Percentiles rank a stretch among this genome's conserved stretches.
phyloP scores from a whole-genome alignment of 2,888 invertebrate genomes.

The Rhorus exstirpatorius region DNA sequence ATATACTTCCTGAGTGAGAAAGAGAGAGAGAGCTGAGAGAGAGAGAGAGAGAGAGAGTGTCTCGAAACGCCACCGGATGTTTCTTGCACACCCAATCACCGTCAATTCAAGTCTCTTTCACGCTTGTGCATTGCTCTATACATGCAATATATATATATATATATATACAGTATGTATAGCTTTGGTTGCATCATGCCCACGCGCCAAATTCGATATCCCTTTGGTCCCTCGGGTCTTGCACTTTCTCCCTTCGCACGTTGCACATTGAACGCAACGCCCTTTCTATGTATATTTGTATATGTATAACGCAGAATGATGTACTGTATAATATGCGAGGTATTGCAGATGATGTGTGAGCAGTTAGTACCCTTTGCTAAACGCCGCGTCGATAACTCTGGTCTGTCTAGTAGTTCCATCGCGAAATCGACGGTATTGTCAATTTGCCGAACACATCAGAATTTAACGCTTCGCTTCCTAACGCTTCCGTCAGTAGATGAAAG shows the following conservation, averaged over 20 bases:
- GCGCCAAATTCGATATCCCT: conserved; percentile 73
- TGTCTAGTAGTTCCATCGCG: conserved; percentile 6
- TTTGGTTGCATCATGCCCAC: conserved; percentile 60
- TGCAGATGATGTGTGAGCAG: not conserved
- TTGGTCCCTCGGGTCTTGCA: conserved; percentile 61
- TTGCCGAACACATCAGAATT: not conserved
- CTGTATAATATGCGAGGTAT: not conserved
- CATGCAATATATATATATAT: conserved; percentile 19
- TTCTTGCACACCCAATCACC: conserved; percentile 80
- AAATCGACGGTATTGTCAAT: conserved; percentile 47
- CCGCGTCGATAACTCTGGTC: not conserved
- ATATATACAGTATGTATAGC: conserved; percentile 14
- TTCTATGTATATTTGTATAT: conserved; percentile 22
- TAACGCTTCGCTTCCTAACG: not conserved
- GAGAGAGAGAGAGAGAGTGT: conserved; percentile 23
- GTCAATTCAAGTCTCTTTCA: conserved; percentile 78
- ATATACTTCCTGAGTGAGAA: conserved; percentile 34
- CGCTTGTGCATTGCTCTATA: conserved; percentile 37
- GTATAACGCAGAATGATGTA: not conserved
- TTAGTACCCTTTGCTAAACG: not conserved
- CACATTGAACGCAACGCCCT: conserved; percentile 51
- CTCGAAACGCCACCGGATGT: conserved; percentile 80
- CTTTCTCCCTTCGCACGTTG: conserved; percentile 44
- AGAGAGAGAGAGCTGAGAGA: conserved; percentile 44
- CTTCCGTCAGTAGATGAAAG: not conserved